These are phyloP conservation scores for Amaurobius ferox DNA, from an alignment of 2,888 invertebrate genomes.

Conservation along the genomic window DNA sequence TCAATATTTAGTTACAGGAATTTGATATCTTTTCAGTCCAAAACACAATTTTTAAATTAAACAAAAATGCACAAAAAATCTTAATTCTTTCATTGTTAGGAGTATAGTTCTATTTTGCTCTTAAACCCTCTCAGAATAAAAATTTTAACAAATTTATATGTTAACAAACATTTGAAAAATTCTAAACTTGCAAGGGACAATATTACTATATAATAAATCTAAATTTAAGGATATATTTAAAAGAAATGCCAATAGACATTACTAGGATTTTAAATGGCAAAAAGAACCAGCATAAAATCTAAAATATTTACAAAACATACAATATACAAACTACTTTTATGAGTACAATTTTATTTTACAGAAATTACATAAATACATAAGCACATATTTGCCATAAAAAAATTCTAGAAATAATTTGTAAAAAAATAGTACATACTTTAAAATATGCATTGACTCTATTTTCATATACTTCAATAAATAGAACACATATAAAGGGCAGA, in stretches of 20 bases:
- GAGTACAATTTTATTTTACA: not conserved
- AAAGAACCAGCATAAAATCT: slow-evolving; percentile 9
- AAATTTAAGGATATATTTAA: too few species aligned
- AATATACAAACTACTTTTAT: not conserved
- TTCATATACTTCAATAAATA: not conserved
- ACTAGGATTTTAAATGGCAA: slow-evolving; percentile 6
- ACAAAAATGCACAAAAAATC: too few species aligned
- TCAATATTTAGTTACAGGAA: too few species aligned
- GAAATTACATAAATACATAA: slow-evolving; percentile 1
- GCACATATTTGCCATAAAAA: slow-evolving; percentile 5
- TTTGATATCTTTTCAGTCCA: too few species aligned
- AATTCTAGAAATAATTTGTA: slow-evolving; percentile 11
- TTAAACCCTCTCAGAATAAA: too few species aligned
- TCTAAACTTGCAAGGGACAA: too few species aligned
- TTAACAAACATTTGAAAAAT: too few species aligned
- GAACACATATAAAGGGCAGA: not conserved
- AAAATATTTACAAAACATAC: slow-evolving; percentile 1
- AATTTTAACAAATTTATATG: too few species aligned
- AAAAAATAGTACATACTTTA: slow-evolving; percentile 9
- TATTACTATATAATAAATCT: too few species aligned
- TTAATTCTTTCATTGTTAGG: too few species aligned
- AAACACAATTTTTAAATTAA: too few species aligned
- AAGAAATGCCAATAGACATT: not conserved
- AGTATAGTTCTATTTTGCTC: too few species aligned
- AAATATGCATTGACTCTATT: slow-evolving; percentile 5